Conservation (phyloP, 2,888 invertebrate genomes). For the Hypena proboscidalis region DNA sequence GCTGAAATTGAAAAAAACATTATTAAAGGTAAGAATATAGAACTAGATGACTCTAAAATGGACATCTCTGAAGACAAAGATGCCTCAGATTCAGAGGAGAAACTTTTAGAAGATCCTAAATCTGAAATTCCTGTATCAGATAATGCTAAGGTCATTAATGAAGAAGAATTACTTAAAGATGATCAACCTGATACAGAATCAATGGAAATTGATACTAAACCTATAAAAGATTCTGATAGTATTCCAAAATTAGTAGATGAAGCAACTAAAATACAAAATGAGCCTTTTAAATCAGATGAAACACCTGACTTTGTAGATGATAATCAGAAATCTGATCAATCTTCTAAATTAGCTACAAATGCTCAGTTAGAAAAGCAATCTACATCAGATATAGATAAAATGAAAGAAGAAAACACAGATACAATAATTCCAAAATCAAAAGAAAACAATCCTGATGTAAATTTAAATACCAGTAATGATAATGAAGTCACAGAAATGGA, state of each 20-base stretch:
- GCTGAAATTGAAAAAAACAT: too few relatives aligned
- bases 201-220: conserved; percentile 28
- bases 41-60: too few relatives aligned
- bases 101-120: conserved; percentile 20
- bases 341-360: too few relatives aligned
- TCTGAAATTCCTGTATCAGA: conserved; percentile 2
- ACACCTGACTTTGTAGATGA: neutral
- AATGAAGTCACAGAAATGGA: too few relatives aligned
- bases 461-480: too few relatives aligned
- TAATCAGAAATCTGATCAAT: neutral
- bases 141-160: conserved; percentile 17
- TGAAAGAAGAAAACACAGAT: too few relatives aligned
- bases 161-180: conserved; percentile 25
- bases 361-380: too few relatives aligned
- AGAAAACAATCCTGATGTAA: too few relatives aligned
- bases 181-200: conserved; percentile 5
- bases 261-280: neutral
- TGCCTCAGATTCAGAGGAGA: neutral
- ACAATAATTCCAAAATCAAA: too few relatives aligned
- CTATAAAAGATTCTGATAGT: neutral
- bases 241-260: neutral
- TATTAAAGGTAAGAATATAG: too few relatives aligned
- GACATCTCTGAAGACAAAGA: neutral
- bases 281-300: neutral
- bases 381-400: too few relatives aligned